phyloP scores from a whole-genome alignment of 2,113 vertebrate genomes.

The Notiomystis cincta region DNA sequence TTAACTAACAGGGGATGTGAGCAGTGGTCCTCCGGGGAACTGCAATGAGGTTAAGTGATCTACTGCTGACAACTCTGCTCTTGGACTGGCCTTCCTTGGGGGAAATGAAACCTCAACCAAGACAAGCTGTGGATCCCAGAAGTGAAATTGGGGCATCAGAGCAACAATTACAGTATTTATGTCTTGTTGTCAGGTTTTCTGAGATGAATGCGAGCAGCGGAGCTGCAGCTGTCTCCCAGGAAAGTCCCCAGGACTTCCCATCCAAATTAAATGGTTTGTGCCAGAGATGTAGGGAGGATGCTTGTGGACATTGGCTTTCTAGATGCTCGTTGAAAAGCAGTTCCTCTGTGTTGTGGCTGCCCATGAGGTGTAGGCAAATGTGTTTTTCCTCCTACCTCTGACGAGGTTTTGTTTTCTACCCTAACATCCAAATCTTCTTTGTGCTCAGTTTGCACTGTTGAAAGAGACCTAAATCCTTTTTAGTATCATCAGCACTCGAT shows the following conservation, averaged over 20 bases:
- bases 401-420: not conserved
- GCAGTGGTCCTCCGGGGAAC: slow-evolving; percentile 67
- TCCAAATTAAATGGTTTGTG: not conserved
- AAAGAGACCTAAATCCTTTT: not conserved
- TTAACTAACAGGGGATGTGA: slow-evolving; percentile 76
- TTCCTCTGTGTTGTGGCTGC: not conserved
- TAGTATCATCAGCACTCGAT: too few relatives aligned
- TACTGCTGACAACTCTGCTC: slow-evolving; percentile 71
- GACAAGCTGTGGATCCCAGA: slow-evolving; percentile 34
- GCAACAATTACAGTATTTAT: not conserved
- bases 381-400: not conserved
- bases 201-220: accelerated
- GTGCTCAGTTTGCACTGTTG: not conserved
- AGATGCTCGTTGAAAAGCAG: not conserved
- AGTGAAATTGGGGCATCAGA: not conserved
- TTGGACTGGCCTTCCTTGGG: slow-evolving; percentile 75
- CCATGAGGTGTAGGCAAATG: accelerated
- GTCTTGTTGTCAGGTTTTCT: not conserved
- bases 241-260: not conserved
- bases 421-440: not conserved
- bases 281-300: not conserved
- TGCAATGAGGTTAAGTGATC: slow-evolving; percentile 65
- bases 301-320: not conserved
- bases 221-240: not conserved
- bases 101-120: slow-evolving; percentile 8